Conservation (phyloP, 2,113 vertebrate species). For the Hemiprocne comata region DNA sequence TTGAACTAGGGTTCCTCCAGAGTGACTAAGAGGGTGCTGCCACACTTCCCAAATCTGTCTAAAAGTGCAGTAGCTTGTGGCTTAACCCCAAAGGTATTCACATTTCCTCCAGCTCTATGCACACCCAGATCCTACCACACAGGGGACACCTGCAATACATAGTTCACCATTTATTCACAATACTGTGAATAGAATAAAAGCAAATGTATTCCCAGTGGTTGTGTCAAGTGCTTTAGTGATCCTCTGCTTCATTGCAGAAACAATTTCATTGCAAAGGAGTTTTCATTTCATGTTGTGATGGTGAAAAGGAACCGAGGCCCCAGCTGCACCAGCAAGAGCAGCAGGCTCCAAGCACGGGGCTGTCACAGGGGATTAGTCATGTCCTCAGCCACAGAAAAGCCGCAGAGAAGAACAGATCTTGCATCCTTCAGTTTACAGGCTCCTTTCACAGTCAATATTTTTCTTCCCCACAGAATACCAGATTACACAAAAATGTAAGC, state of each 20-base stretch:
- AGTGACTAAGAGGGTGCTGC: not conserved
- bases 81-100: not conserved
- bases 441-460: not conserved
- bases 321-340: constrained; percentile 13
- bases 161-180: not conserved
- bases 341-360: not conserved
- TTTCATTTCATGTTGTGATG: not conserved
- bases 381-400: not conserved
- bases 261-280: not conserved
- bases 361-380: constrained; percentile 52
- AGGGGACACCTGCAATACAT: not conserved
- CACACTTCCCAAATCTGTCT: not conserved
- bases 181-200: not conserved
- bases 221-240: not conserved
- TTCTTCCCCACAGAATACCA: not conserved
- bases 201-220: not conserved
- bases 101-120: not conserved
- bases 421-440: not conserved
- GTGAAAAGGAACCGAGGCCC: not conserved
- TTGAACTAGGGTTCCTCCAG: not conserved
- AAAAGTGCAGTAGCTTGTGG: not conserved
- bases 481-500: not conserved
- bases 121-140: not conserved
- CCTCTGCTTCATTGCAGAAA: not conserved
- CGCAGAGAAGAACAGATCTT: not conserved